Evolutionary conservation across 2,797 vertebrate species (phyloP), one percentile per base, ranked within the genome.

Genomic region (Rhyacichthys aspro): DNA sequence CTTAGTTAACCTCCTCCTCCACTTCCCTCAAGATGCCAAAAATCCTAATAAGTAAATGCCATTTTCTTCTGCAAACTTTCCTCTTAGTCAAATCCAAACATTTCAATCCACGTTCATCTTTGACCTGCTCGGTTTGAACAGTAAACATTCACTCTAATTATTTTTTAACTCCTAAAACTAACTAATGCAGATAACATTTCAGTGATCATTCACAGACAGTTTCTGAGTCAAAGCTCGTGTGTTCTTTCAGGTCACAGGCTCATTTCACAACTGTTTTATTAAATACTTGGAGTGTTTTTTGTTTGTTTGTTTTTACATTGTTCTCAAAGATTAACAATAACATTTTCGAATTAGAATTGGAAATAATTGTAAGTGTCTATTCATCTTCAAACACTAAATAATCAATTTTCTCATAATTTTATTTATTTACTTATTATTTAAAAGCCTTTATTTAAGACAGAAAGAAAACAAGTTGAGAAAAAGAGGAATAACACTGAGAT

Each of bases 1-100:
- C 86, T 86, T 86, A 65, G 86, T 88, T 88, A 81, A 88, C 88
- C 86, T 90, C 86, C 66, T 68, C 47, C 81, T 80, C 75, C 63
- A 65, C 66, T 84, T 86, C 76, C 66, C 83, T 62, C 42, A 72
- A 62, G 53, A 76, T 75, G 55, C 68, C 76, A 15, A 67, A 85
- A 73, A 66, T 33, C 54, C 49, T 46, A 42, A 74, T 73, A 83
- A 78, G 72, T 76, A 50, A 78, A 62, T 19, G 45, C 18, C 37
- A 83, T 85, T 78, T 89, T 88, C 59, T 43, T 48, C 65, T 38
- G 54, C 68, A 87, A 88, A 90, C 85, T 88, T 90, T 86, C 78
- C 86, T 86, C 67, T 86, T 83, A 83, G 64, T 50, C 67, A 17
- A 55, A 82, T 68, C 28, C 68, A 76, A 82, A 82, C 10, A 63